Conservation (phyloP, 1,140 invertebrate species). For the Vanessa atalanta region DNA sequence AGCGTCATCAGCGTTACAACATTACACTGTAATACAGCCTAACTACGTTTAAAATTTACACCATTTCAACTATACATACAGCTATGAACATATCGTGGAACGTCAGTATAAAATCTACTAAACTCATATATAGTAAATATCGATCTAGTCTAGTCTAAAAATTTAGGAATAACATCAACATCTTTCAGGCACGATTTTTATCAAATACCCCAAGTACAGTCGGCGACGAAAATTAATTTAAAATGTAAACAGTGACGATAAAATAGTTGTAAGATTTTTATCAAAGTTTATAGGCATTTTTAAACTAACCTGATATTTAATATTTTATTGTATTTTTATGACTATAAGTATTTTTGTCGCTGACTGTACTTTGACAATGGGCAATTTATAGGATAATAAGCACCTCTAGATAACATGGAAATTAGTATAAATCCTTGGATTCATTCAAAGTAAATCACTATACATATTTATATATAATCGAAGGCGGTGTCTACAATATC, state of each 20-base stretch:
- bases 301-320: neutral
- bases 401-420: conserved; percentile 40
- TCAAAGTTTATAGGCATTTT: neutral
- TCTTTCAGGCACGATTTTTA: conserved; percentile 69
- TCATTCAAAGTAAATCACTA: conserved; percentile 13
- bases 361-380: conserved; percentile 40
- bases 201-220: conserved; percentile 56
- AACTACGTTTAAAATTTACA: conserved; percentile 34
- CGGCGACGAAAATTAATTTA: conserved; percentile 10
- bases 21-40: conserved; percentile 11
- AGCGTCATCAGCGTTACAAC: conserved; percentile 10
- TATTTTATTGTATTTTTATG: conserved; percentile 2
- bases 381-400: conserved; percentile 35
- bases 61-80: conserved; percentile 35
- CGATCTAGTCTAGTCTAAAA: conserved; percentile 58
- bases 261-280: neutral
- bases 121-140: conserved; percentile 54
- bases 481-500: conserved; percentile 10
- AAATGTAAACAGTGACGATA: neutral
- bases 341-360: neutral
- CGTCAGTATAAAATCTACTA: conserved; percentile 72
- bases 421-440: conserved; percentile 13
- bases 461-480: conserved; percentile 17
- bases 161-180: conserved; percentile 64
- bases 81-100: conserved; percentile 54